Conservation (phyloP, 2,797 vertebrate species). For the Arnoldichthys spilopterus region DNA sequence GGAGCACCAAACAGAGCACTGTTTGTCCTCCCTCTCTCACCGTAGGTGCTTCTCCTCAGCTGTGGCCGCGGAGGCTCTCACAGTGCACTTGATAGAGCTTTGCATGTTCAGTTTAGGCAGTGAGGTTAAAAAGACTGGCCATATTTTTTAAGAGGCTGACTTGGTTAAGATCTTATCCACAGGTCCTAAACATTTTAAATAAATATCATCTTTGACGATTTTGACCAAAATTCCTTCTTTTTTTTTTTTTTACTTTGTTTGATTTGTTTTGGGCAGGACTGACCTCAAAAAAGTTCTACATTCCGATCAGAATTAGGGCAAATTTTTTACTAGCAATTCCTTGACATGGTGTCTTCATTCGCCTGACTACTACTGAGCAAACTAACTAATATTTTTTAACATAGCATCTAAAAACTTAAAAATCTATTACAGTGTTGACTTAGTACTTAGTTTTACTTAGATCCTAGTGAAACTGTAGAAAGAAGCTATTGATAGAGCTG, state of each 20-base stretch:
- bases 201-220: too few relatives aligned
- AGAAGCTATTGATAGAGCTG: too few relatives aligned
- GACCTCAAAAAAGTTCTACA: background rate
- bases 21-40: conserved; percentile 63
- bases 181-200: too few relatives aligned
- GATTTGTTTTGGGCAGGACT: background rate
- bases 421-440: too few relatives aligned
- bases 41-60: conserved; percentile 50
- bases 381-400: too few relatives aligned
- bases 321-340: background rate
- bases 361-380: too few relatives aligned
- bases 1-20: conserved; percentile 73
- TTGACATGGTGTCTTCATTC: too few relatives aligned
- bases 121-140: background rate
- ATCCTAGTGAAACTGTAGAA: too few relatives aligned
- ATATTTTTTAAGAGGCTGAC: background rate
- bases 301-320: background rate
- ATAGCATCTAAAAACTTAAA: too few relatives aligned
- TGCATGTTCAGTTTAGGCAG: background rate
- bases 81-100: background rate
- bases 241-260: background rate
- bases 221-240: background rate
- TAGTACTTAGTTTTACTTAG: too few relatives aligned
- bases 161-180: background rate
- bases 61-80: conserved; percentile 19